These are phyloP conservation scores for Actinernus sp. DNA, from an alignment of 92 coral and sea anemone species.

Conservation along the genomic window DNA sequence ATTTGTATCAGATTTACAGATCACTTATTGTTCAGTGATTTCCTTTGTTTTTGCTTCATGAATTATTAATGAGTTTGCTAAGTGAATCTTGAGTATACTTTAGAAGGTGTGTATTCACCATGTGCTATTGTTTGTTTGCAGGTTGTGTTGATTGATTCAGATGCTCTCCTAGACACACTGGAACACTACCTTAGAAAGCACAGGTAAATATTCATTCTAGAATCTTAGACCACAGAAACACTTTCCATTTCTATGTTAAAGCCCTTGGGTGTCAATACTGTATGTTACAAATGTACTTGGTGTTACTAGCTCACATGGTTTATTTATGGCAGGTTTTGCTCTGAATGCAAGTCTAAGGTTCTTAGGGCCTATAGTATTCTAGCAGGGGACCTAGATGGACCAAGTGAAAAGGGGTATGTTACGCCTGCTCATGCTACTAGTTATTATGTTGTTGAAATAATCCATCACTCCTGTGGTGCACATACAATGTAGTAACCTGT, in stretches of 20 bases:
- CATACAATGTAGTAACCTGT: not conserved
- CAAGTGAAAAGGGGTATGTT: constrained; percentile 98
- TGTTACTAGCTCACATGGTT: no score
- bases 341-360: constrained; percentile 96
- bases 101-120: no score
- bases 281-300: no score
- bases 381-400: constrained; percentile 96
- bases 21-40: no score
- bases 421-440: no score
- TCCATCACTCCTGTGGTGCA: no score
- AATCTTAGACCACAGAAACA: not conserved
- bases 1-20: no score
- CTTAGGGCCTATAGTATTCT: constrained; percentile 92
- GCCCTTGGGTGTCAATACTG: no score
- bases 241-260: not conserved
- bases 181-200: constrained; percentile 95
- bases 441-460: not conserved
- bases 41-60: no score
- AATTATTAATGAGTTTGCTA: no score
- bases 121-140: constrained; percentile 1
- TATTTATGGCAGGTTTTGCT: constrained; percentile 75
- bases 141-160: constrained; percentile 92
- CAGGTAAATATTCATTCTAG: no score
- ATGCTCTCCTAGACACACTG: constrained; percentile 88
- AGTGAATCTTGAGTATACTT: no score